Evolutionary conservation across 2,113 vertebrate genomes (phyloP), one percentile per base, ranked within the genome.

Genomic region (Eulemur rufifrons): DNA sequence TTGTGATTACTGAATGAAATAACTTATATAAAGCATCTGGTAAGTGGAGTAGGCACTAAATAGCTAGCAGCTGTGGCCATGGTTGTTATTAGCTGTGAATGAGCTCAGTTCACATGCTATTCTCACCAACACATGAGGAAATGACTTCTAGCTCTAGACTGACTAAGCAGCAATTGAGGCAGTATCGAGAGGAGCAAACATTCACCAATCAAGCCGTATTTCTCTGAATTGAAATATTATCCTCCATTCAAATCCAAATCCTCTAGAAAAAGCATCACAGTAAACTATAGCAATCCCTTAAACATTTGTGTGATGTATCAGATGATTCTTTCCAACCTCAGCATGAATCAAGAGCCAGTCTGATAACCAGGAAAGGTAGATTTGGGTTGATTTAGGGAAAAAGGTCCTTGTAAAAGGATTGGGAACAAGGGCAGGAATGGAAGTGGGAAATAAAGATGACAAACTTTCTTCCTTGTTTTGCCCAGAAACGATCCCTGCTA

Each of bases 131-230:
- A 45, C 20, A 25, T 0, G 32, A 94, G 80, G 86, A 84, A 77
- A 90, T 56, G 76, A 63, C 64, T 17, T 80, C 39, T 78, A 45
- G 45, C 61, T 95, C 81, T 82, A 90, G 54, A 59, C 10, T 18
- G 59, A 94, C 74, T 34, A 56, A 94, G 82, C 21, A 73, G 78
- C 42, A 59, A 25, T 8, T 45, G 81, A 93, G 45, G 32, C 69
- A n/a, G 54, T 56, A 68, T 59, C n/a, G 78, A 94, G 78, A 86
- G n/a, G 21, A 83, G 80, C 73, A 94, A 74, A 73, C 73, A 63
- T 52, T 66, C 42, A 90, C 56, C 74, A 73, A 80, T 93, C 69
- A 93, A 96, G 45, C 27, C 42, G n/a, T 47, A 73, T 47, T 87
- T 80, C 42, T 77, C 23, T 86, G 47, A 94, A 83, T n/a, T 89